Conservation (phyloP, 1,140 invertebrate species). For the Zaprionus inermis region DNA sequence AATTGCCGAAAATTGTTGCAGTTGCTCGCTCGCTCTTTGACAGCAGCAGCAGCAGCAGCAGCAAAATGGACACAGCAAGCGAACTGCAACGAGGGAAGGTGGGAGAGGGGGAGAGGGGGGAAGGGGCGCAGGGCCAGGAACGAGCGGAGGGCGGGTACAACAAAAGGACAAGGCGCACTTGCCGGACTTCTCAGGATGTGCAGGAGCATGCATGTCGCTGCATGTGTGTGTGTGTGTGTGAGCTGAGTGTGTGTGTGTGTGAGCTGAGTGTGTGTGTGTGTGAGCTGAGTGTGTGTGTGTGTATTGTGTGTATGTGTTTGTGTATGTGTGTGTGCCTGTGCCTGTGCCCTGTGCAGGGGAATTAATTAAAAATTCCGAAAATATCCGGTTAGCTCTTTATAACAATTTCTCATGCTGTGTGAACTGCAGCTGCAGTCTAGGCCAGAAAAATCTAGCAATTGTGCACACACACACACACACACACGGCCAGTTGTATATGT, state of each 20-base stretch:
- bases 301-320: conserved; percentile 16
- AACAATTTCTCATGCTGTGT: conserved; percentile 75
- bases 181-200: conserved; percentile 57
- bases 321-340: conserved; percentile 7
- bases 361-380: conserved; percentile 83
- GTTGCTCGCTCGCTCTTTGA: conserved; percentile 47
- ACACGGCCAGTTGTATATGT: neutral
- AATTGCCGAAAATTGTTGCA: conserved; percentile 80
- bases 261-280: conserved; percentile 16
- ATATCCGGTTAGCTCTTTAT: conserved; percentile 82
- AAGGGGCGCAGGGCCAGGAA: too few species aligned
- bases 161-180: conserved; percentile 58
- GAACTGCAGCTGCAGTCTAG: conserved; percentile 50
- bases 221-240: conserved; percentile 18
- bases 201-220: conserved; percentile 21
- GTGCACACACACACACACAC: neutral
- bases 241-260: conserved; percentile 13
- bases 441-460: conserved; percentile 47
- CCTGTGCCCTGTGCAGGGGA: conserved; percentile 41
- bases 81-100: conserved; percentile 49
- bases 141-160: too few species aligned
- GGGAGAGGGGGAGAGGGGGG: neutral
- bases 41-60: conserved; percentile 34
- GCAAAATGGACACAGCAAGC: conserved; percentile 49
- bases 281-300: conserved; percentile 12